Evolutionary conservation across 2,888 invertebrate genomes (phyloP).

Genomic region (Arctia plantaginis): DNA sequence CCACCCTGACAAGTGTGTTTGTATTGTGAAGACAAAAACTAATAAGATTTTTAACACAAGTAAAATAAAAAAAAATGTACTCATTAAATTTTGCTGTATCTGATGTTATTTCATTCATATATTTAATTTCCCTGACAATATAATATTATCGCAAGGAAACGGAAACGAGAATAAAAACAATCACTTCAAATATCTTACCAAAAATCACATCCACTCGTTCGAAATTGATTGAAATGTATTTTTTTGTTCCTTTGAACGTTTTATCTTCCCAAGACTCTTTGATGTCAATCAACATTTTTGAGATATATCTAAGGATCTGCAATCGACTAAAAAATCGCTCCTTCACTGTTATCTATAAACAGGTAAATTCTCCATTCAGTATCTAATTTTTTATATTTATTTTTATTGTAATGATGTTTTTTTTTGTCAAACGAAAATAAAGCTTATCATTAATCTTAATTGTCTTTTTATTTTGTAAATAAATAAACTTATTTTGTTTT

Average conservation of each 20-base stretch:
- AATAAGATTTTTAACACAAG: too few species aligned
- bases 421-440: background rate
- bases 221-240: slow-evolving; percentile 51
- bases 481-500: slow-evolving; percentile 27
- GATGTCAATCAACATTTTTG: slow-evolving; percentile 32
- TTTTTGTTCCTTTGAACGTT: slow-evolving; percentile 48
- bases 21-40: too few species aligned
- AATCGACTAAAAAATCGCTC: slow-evolving; percentile 7
- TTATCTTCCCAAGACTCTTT: slow-evolving; percentile 41
- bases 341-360: background rate
- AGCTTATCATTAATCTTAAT: background rate
- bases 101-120: background rate
- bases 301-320: slow-evolving; percentile 11
- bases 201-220: slow-evolving; percentile 51
- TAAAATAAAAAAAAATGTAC: background rate
- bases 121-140: slow-evolving; percentile 2
- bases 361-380: background rate
- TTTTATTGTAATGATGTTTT: background rate
- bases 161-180: slow-evolving; percentile 47
- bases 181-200: slow-evolving; percentile 45
- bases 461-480: background rate
- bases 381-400: background rate
- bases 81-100: background rate
- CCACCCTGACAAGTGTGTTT: background rate
- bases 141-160: slow-evolving; percentile 21